Conservation (phyloP, 2,888 invertebrate genomes). For the Heliothis peltigera region DNA sequence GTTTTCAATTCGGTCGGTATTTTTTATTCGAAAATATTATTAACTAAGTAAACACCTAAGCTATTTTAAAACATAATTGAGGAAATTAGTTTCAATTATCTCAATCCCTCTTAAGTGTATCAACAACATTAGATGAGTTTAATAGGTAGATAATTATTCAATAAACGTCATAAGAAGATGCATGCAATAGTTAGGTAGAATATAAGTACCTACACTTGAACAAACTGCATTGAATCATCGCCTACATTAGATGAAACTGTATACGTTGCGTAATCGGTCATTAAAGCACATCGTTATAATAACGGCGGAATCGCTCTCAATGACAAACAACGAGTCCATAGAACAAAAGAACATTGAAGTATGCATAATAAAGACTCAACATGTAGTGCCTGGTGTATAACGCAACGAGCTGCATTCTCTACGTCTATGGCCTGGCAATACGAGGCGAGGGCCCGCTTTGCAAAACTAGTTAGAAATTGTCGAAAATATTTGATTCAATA, state of each 20-base stretch:
- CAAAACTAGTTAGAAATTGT: conserved; percentile 47
- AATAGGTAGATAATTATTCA: conserved; percentile 38
- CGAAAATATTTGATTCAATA: conserved; percentile 30
- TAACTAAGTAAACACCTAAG: conserved; percentile 5
- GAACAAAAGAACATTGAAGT: conserved; percentile 62
- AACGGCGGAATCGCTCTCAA: conserved; percentile 59
- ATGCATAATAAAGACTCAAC: conserved; percentile 53
- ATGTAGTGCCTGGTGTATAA: conserved; percentile 33
- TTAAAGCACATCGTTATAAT: conserved; percentile 72
- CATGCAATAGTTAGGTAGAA: conserved; percentile 60
- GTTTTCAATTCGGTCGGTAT: too few relatives aligned
- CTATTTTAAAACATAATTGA: neutral
- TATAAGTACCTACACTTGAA: conserved; percentile 60
- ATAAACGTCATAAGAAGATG: conserved; percentile 43
- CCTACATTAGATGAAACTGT: conserved; percentile 74
- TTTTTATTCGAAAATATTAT: neutral
- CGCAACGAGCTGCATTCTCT: conserved; percentile 44
- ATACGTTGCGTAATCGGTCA: conserved; percentile 80
- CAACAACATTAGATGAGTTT: conserved; percentile 36
- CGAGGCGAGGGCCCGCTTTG: conserved; percentile 23
- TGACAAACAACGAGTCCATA: conserved; percentile 56
- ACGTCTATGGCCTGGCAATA: conserved; percentile 26
- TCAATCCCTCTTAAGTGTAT: conserved; percentile 27
- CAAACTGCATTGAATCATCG: conserved; percentile 77
- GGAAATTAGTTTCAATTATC: conserved; percentile 13